A percentile compares a stretch with the other conserved stretches of the same genome.
These are phyloP conservation scores for Strongylocentrotus purpuratus DNA, from an alignment of 35 echinoderm and acorn worm species.

Conservation along the genomic window DNA sequence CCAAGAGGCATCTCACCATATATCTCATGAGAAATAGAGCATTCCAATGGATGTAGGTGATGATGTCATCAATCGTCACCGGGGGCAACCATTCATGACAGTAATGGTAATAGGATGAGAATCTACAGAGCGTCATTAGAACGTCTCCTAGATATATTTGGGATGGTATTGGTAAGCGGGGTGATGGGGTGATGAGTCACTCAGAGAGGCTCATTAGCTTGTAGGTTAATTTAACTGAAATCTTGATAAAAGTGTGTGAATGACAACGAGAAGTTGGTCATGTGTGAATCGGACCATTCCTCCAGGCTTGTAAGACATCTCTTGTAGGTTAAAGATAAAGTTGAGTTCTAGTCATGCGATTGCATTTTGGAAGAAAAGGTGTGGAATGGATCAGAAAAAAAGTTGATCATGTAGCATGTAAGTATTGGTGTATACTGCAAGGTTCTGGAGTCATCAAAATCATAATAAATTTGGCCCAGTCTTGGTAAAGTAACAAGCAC, in stretches of 20 bases:
- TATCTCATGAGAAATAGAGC: neutral
- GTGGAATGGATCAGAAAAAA: too few relatives aligned
- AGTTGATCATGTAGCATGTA: too few relatives aligned
- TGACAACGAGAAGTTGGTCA: neutral
- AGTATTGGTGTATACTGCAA: too few relatives aligned
- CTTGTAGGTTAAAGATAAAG: too few relatives aligned
- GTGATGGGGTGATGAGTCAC: neutral
- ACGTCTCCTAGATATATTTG: neutral
- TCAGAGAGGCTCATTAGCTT: neutral
- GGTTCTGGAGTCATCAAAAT: too few relatives aligned
- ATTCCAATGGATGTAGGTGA: neutral
- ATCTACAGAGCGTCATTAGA: neutral
- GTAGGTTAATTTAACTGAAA: neutral
- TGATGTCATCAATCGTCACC: neutral
- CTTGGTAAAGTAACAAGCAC: too few relatives aligned
- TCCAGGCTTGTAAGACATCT: neutral
- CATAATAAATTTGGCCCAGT: too few relatives aligned
- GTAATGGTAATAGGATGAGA: neutral
- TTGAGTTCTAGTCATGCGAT: too few relatives aligned
- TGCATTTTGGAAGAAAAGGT: too few relatives aligned
- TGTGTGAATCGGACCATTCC: neutral
- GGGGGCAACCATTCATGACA: neutral
- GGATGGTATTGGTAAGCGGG: neutral
- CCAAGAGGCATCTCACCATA: neutral
- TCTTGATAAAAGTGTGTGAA: neutral